Evolutionary conservation across 2,888 invertebrate species (phyloP), one percentile per base, ranked within the genome.

Genomic region (Geotrupes spiniger): DNA sequence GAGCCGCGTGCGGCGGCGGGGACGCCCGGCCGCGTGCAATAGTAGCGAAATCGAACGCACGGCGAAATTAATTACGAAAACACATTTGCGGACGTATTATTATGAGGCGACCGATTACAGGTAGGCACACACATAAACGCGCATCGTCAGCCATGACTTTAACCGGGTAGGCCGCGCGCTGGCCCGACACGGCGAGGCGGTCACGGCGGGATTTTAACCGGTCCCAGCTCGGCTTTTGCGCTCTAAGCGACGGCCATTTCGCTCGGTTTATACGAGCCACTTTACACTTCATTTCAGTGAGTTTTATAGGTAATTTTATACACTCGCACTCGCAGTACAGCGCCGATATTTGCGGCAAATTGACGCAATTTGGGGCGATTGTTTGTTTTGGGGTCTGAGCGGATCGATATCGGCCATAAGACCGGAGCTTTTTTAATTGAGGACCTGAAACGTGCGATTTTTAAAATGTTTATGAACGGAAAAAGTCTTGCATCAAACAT

Each of bases 271-370:
- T 65, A 66, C 66, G 63, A 63, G 66, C 66, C 67, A 69, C 67
- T 71, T 71, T 69, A 69, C 71, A 71, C 70, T 68, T 66, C 67
- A 67, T 68, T 71, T 66, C 66, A 63, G 59, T 63, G 66, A 69
- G 68, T 69, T 71, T 71, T 69, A 57, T 56, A 57, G 54, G 52
- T 57, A 55, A 57, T 57, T 57, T 51, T 53, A 46, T 57, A 49
- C 44, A 31, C 49, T 51, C 52, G 44, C 55, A 49, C 44, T 25
- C 49, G 31, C 44, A 47, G 29, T 51, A 42, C 38, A 16, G 39
- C 36, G 36, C 36, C 43, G 27, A 43, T 43, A 43, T 43, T 43
- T 43, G 16, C 36, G 14, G 37, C 36, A 43, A 43, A 43, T 37
- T 42, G 42, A 28, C 42, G 15, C 29, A 39, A 15, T 36, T 28